Conservation (phyloP, 92 coral and sea anemone species). For the Virgularia gustaviana region DNA sequence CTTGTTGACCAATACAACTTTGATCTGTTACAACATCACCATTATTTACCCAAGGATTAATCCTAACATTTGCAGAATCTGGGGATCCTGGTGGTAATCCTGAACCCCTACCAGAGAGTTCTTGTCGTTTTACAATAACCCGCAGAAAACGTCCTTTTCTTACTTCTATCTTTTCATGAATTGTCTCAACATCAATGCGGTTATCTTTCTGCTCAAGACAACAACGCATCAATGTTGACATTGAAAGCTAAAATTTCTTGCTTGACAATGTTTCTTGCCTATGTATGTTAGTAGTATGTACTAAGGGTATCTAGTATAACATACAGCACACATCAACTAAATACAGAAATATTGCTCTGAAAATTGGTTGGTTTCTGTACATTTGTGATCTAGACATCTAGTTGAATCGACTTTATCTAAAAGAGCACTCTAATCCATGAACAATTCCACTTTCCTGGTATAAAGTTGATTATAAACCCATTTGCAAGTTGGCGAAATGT, state of each 20-base stretch:
- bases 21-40: background rate
- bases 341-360: too few relatives aligned
- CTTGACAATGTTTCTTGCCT: too few relatives aligned
- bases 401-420: too few relatives aligned
- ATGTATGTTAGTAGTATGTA: too few relatives aligned
- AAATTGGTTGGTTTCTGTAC: too few relatives aligned
- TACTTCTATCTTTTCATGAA: conserved; percentile 68
- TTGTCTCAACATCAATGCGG: conserved; percentile 59
- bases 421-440: too few relatives aligned
- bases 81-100: background rate
- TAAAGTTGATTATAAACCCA: too few relatives aligned
- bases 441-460: too few relatives aligned
- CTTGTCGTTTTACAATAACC: conserved; percentile 60
- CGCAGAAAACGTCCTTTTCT: conserved; percentile 67
- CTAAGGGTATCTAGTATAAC: too few relatives aligned
- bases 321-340: too few relatives aligned
- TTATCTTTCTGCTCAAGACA: conserved; percentile 46
- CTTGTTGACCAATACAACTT: conserved; percentile 26
- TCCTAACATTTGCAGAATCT: background rate
- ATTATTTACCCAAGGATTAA: conserved; percentile 6
- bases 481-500: too few relatives aligned
- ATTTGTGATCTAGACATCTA: too few relatives aligned
- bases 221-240: conserved; percentile 24
- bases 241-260: background rate
- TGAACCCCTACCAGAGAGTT: conserved; percentile 8